Percentiles rank a stretch among this genome's conserved stretches.
Conservation (phyloP, 1,140 invertebrate genomes). For the Augochlora pura region DNA sequence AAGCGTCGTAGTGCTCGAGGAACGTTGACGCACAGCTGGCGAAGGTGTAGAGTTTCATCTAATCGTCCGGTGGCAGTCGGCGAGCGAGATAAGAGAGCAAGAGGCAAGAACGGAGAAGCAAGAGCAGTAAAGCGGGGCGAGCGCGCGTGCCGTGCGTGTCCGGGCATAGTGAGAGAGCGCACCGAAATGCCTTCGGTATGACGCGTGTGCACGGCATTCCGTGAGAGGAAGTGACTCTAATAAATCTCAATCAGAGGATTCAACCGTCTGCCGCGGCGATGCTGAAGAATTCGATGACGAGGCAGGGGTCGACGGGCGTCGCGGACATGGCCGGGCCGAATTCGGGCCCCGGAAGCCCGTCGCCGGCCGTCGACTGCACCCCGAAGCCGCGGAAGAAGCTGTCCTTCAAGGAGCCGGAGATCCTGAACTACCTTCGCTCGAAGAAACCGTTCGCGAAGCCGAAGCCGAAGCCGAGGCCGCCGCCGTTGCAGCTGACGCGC, state of each 20-base stretch:
- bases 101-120: too few species aligned
- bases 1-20: too few species aligned
- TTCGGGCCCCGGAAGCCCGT: conserved; percentile 67
- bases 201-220: too few species aligned
- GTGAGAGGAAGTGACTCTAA: neutral
- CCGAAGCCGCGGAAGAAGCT: conserved; percentile 90
- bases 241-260: neutral
- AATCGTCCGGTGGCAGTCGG: neutral
- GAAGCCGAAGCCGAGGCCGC: conserved; percentile 33
- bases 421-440: conserved; percentile 80
- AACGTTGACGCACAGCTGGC: neutral
- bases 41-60: neutral
- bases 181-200: neutral
- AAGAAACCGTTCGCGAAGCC: conserved; percentile 63
- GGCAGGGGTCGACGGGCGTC: conserved; percentile 37
- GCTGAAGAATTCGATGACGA: conserved; percentile 60
- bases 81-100: conserved; percentile 1
- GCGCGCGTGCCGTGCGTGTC: neutral
- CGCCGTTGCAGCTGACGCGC: conserved; percentile 22
- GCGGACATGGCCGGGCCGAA: conserved; percentile 70
- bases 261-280: conserved; percentile 32
- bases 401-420: conserved; percentile 91
- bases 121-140: too few species aligned
- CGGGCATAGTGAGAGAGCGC: neutral
- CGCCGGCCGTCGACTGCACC: conserved; percentile 70